Evolutionary conservation across 2,113 vertebrate species (phyloP).

Genomic region (Seriola aureovittata): DNA sequence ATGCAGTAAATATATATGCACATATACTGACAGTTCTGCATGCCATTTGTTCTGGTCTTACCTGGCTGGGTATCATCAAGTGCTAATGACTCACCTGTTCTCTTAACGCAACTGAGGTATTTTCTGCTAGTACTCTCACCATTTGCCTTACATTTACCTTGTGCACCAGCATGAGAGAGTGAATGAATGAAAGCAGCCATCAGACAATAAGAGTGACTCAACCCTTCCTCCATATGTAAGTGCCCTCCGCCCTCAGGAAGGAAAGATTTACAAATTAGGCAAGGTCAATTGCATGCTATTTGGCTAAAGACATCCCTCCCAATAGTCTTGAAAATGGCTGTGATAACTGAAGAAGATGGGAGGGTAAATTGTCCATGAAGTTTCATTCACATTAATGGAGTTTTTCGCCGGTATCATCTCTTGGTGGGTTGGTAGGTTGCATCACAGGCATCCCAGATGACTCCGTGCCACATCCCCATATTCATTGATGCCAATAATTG

Average conservation of each 20-base stretch:
- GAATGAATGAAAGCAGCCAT: conserved; percentile 21
- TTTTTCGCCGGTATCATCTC: conserved; percentile 13
- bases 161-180: neutral
- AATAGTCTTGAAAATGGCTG: conserved; percentile 26
- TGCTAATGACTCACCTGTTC: conserved; percentile 36
- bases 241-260: conserved; percentile 26
- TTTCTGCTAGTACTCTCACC: conserved; percentile 4
- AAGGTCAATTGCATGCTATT: conserved; percentile 44
- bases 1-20: neutral
- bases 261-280: conserved; percentile 43
- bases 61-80: neutral
- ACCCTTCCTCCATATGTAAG: neutral
- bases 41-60: conserved; percentile 6
- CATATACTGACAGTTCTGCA: neutral
- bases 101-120: conserved; percentile 5
- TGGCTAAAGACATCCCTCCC: conserved; percentile 28
- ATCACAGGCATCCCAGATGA: conserved; percentile 8
- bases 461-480: neutral
- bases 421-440: neutral
- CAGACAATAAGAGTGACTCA: conserved; percentile 51
- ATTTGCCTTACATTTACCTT: conserved; percentile 19
- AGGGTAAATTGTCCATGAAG: conserved; percentile 6
- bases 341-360: neutral
- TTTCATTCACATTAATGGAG: conserved; percentile 2
- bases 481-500: neutral